phyloP scores from a whole-genome alignment of 1,140 invertebrate species.

The Battus philenor region DNA sequence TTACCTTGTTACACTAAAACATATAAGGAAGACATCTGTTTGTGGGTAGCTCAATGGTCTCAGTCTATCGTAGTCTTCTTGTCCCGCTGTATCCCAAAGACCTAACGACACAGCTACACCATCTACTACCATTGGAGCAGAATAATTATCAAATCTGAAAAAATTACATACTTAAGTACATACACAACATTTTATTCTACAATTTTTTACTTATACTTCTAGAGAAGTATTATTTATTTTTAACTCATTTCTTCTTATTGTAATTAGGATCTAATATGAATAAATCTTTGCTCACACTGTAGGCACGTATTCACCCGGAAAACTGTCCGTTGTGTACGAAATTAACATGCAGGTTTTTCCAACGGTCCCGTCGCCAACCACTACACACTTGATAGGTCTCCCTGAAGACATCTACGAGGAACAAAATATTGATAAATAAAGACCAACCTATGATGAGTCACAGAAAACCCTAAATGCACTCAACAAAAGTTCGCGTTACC shows the following conservation, averaged over 20 bases:
- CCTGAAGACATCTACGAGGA: constrained; percentile 84
- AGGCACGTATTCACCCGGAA: constrained; percentile 98
- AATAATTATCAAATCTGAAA: constrained; percentile 97
- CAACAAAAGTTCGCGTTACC: constrained; percentile 27
- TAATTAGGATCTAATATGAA: constrained; percentile 23
- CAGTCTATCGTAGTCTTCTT: constrained; percentile 98
- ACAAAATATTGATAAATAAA: constrained; percentile 55
- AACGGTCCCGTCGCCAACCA: constrained; percentile 93
- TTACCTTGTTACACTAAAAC: constrained; percentile 94
- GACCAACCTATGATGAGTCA: constrained; percentile 63
- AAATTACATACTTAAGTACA: background rate
- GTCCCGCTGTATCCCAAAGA: constrained; percentile 96
- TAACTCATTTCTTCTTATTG: background rate
- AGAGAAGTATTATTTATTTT: too few species aligned
- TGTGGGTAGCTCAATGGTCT: constrained; percentile 95
- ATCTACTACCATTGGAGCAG: constrained; percentile 98
- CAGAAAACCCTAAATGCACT: constrained; percentile 38
- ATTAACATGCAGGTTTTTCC: constrained; percentile 99
- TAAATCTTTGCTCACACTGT: constrained; percentile 86
- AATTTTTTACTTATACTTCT: too few species aligned
- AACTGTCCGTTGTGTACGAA: constrained; percentile 98
- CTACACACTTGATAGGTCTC: constrained; percentile 97
- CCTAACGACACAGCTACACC: constrained; percentile 96
- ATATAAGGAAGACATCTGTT: constrained; percentile 99
- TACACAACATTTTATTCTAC: background rate